These are phyloP conservation scores for Protonibea diacanthus DNA, from an alignment of 2,797 vertebrate species.

Conservation along the genomic window DNA sequence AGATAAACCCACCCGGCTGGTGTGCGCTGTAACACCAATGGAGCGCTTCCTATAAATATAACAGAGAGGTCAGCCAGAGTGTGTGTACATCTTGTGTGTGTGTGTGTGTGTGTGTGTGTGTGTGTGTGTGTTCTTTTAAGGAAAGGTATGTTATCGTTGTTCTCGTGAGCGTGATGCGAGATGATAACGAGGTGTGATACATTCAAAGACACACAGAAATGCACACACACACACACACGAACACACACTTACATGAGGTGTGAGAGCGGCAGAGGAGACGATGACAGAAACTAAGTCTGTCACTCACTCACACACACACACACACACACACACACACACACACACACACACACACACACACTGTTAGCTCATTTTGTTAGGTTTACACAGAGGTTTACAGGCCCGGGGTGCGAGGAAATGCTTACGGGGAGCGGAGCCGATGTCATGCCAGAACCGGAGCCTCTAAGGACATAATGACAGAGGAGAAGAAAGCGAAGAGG, in stretches of 20 bases:
- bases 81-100: constrained; percentile 30
- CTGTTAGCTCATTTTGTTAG: too few species aligned
- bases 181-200: constrained; percentile 72
- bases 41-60: constrained; percentile 62
- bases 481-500: too few species aligned
- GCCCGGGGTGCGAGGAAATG: too few species aligned
- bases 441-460: too few species aligned
- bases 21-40: constrained; percentile 45
- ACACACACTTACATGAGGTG: constrained; percentile 16
- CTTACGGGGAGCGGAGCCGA: too few species aligned
- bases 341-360: background rate
- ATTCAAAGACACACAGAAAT: constrained; percentile 32
- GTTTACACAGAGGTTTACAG: too few species aligned
- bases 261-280: constrained; percentile 13
- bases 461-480: too few species aligned
- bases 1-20: constrained; percentile 54
- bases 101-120: constrained; percentile 32
- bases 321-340: constrained; percentile 1
- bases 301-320: constrained; percentile 5
- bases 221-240: background rate
- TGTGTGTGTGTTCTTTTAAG: constrained; percentile 54
- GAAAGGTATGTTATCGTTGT: constrained; percentile 68
- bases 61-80: constrained; percentile 32
- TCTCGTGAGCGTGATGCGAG: constrained; percentile 40
- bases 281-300: constrained; percentile 31